Percentiles rank a stretch among this genome's conserved stretches.
These are phyloP conservation scores for Nesogale talazaci DNA, from an alignment of 2,113 vertebrate species.

Conservation along the genomic window DNA sequence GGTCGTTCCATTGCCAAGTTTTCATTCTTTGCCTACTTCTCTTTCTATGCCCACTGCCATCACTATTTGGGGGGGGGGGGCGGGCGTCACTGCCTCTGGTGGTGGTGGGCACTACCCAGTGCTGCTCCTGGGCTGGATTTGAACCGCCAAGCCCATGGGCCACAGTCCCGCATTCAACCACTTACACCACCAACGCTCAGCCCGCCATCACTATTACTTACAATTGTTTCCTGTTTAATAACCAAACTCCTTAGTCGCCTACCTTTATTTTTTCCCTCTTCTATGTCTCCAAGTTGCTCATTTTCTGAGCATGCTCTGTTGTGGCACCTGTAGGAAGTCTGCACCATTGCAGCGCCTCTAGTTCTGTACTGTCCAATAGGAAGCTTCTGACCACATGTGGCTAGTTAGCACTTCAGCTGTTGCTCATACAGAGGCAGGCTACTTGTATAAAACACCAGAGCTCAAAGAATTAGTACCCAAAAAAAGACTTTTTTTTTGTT, in stretches of 20 bases:
- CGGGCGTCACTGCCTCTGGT: too few species aligned
- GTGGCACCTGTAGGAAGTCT: background rate
- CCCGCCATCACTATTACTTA: background rate
- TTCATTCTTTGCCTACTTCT: background rate
- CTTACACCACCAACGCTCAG: too few species aligned
- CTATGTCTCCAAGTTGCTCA: background rate
- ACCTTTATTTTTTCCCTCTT: background rate
- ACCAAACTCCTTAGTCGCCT: background rate
- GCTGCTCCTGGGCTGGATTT: too few species aligned
- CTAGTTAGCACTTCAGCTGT: background rate
- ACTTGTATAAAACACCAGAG: background rate
- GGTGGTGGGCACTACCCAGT: too few species aligned
- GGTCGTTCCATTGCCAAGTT: background rate
- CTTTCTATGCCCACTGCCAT: background rate
- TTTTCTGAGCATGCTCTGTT: background rate
- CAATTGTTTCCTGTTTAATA: conserved; percentile 7
- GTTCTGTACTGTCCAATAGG: background rate
- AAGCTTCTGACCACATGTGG: background rate
- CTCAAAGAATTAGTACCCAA: too few species aligned
- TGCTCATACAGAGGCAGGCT: background rate
- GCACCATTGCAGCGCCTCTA: background rate
- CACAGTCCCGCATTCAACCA: too few species aligned
- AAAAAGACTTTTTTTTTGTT: too few species aligned
- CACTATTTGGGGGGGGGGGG: too few species aligned
- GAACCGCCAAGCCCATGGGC: too few species aligned